Base-by-base conservation (phyloP, 2,113 vertebrate species). In the Dasypus novemcinctus region DNA sequence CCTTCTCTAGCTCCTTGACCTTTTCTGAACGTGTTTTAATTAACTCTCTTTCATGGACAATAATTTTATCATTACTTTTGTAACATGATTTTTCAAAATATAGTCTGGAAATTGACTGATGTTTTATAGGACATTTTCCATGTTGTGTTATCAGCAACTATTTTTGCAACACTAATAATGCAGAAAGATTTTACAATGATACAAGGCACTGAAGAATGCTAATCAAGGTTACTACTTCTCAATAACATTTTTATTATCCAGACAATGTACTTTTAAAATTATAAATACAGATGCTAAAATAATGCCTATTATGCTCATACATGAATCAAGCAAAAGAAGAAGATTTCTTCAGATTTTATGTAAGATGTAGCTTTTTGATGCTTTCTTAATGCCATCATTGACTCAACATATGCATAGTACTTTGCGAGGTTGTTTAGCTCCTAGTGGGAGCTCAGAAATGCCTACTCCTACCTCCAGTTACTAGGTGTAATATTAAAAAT, bases 21-120 rank as follows among this genome's bases (percentile, higher is more conserved):
- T 97, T 96, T 96, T 85, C 85, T 78, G 84, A 66, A 95, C 81
- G 79, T 97, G 41, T 66, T 94, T 90, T 95, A 61, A 93, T 91
- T 95, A 96, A 54, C 31, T 83, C 64, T 94, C 78, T 61, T 92
- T 76, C 61, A 94, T 20, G n/a, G 54, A 80, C 80, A 64, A 94
- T 85, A 93, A 86, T 86, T 96, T 84, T 80, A 1, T 86, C 91
- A 88, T 89, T 85, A 92, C 27, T 87, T 96, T 85, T 59, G 46
- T 52, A 88, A 93, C 71, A 82, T n/a, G 9, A 21, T 85, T 93
- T 94, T 49, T 63, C 36, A 95, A 96, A 94, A 74, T 69, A 75
- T 12, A 74, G 18, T 52, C 68, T 92, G 63, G 23, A 84, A 91
- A 31, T 33, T 63, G n/a, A 90, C 88, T 79, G 87, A 46, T 52